Conservation (phyloP, 1,140 invertebrate species). For the Drosophila takahashii region DNA sequence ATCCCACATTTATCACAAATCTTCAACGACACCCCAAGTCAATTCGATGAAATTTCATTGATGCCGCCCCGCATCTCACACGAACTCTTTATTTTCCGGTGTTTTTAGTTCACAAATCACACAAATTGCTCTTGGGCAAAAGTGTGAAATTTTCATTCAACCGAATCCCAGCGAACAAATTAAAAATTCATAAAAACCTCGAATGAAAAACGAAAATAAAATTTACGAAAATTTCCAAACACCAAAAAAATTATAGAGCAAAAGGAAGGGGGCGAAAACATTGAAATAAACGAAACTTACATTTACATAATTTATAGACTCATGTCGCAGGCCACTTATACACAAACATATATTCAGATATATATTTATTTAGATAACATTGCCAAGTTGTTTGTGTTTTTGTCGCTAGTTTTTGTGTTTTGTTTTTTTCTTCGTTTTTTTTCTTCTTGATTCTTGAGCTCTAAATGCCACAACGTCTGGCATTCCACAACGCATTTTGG, state of each 20-base stretch:
- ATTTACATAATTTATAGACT: conserved; percentile 78
- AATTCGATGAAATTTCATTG: conserved; percentile 22
- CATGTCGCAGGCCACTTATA: conserved; percentile 39
- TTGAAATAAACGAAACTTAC: conserved; percentile 53
- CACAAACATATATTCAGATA: neutral
- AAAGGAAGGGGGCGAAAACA: conserved; percentile 4
- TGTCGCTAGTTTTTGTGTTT: neutral
- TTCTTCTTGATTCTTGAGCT: conserved; percentile 14
- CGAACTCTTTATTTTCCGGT: neutral
- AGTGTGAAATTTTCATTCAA: conserved; percentile 60
- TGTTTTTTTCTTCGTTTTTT: neutral
- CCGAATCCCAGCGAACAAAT: conserved; percentile 53
- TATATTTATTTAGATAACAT: conserved; percentile 62
- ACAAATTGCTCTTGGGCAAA: conserved; percentile 53
- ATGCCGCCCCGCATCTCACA: neutral
- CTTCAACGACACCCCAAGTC: conserved; percentile 10
- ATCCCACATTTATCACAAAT: conserved; percentile 21
- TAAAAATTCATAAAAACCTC: conserved; percentile 77
- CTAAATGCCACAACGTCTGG: conserved; percentile 70
- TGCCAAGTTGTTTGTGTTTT: conserved; percentile 20
- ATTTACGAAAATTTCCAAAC: conserved; percentile 52
- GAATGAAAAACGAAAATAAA: conserved; percentile 56
- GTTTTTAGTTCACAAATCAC: conserved; percentile 65
- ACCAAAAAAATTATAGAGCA: conserved; percentile 21
- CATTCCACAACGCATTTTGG: conserved; percentile 46